Base-by-base conservation (phyloP, 2,888 invertebrate species). In the Leptarthrus brevirostris region DNA sequence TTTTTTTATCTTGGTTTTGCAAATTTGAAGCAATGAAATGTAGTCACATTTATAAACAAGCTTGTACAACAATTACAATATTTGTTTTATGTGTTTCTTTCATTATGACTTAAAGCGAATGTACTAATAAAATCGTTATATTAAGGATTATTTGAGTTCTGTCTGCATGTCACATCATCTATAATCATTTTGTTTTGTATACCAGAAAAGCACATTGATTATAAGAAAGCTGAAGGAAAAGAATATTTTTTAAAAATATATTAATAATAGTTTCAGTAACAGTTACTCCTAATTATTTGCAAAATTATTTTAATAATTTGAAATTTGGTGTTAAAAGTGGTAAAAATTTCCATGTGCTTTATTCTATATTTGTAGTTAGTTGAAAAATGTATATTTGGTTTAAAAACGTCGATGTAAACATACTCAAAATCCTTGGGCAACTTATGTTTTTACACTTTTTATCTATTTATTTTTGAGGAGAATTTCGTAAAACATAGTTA, bases 401-500 rank as follows among this genome's bases (percentile, higher is more conserved):
- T n/a, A n/a, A 61, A 61, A 61, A 61, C 16, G 16, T 12, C 20
- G 49, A 40, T 47, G 26, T 69, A 49, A 69, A 30, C 34, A 49
- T 30, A 70, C 30, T 70, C 70, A 70, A 70, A 49, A 52, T 70
- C 70, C 70, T 70, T 70, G 52, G 49, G 70, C 70, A 52, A 52
- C 30, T 44, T 34, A 14, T 66, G 26, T 26, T 26, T 47, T 61
- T 66, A 26, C 47, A 26, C 16, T 47, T 12, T 52, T 3, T 49
- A 2, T 18, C 18, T 49, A 1, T 16, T 49, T 49, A 16, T 64
- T 40, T 26, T 44, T 72, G 56, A 74, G 53, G 58, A 76, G 70
- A 66, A 77, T 71, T 58, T 52, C 75, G 75, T 72, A 72, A 75
- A 40, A 71, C 74, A 71, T 76, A 64, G 74, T 71, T 74, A 74